Conservation (phyloP, 1,140 invertebrate species). For the Luehdorfia chinensis region DNA sequence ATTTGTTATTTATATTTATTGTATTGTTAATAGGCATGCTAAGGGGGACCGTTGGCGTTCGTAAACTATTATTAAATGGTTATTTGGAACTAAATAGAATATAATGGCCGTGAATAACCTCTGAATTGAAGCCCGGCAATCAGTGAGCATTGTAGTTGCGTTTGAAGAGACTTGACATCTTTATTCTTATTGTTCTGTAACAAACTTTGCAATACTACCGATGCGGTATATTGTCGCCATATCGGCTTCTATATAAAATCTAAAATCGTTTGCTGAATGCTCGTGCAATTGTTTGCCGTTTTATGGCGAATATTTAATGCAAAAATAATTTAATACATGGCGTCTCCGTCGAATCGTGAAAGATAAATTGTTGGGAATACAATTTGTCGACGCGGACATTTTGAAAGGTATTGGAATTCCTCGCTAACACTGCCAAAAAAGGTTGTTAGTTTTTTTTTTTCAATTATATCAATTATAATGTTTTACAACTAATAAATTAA, state of each 20-base stretch:
- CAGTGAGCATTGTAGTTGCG: constrained; percentile 56
- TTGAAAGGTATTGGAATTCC: constrained; percentile 19
- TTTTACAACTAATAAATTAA: too few relatives aligned
- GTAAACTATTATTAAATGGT: constrained; percentile 73
- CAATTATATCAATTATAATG: too few relatives aligned
- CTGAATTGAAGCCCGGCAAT: constrained; percentile 59
- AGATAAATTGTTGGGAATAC: constrained; percentile 44
- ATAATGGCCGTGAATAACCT: constrained; percentile 72
- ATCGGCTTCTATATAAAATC: neutral
- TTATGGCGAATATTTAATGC: neutral
- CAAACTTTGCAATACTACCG: constrained; percentile 21
- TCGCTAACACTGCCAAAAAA: too few relatives aligned
- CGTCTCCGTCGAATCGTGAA: constrained; percentile 25
- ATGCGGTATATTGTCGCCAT: constrained; percentile 14
- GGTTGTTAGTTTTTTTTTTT: too few relatives aligned
- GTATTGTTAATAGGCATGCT: constrained; percentile 75
- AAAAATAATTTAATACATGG: constrained; percentile 9
- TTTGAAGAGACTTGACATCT: constrained; percentile 71
- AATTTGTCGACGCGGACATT: constrained; percentile 38
- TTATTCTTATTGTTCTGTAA: constrained; percentile 34
- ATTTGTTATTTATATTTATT: constrained; percentile 76
- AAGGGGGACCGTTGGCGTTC: constrained; percentile 55
- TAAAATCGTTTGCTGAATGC: too few relatives aligned
- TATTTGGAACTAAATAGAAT: constrained; percentile 76
- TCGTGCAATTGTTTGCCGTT: neutral